Base-by-base conservation (phyloP, 2,888 invertebrate species). In the Drosophila lacicola region DNA sequence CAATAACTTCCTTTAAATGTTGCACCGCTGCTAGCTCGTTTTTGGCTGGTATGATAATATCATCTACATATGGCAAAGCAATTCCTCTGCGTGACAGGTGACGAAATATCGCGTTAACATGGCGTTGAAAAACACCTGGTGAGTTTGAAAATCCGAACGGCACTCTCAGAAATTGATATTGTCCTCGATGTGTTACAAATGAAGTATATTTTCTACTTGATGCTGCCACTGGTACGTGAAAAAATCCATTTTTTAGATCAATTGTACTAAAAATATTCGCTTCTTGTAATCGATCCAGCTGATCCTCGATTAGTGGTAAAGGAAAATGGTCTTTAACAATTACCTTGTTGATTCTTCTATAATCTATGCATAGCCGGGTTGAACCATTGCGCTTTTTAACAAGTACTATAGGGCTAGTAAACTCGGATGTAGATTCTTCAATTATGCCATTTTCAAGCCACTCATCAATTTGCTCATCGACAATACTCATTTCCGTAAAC, bases 371-470 rank as follows among this genome's bases (percentile, higher is more conserved):
- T 25, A 51, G 25, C 39, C 51, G 21, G 25, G 39, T 13, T 8
- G 51, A 51, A 39, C 51, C 51, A n/a, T 51, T 21, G 10, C 25
- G 17, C 17, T 53, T 41, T 41, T 53, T 53, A 17, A 53, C 29
- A 10, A 53, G 29, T 41, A 19, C 49, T 36, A 17, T n/a, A 10
- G 4, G 50, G 21, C 17, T 17, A 17, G 17, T 17, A 17, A 17
- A 17, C 17, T 17, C 17, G 17, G 17, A 17, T 17, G 17, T 17
- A 17, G 17, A 17, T 17, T 17, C 17, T 17, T 17, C 17, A 17
- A 17, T 17, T 17, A 17, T 17, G 17, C 17, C 17, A 17, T 17
- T 17, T 17, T 17, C 17, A 17, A 17, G 17, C 17, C 17, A 17
- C 17, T 17, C 17, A 17, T 17, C 17, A 17, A 17, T 17, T 17